Base-by-base conservation (phyloP, 2,113 vertebrate genomes). In the Meriones unguiculatus region DNA sequence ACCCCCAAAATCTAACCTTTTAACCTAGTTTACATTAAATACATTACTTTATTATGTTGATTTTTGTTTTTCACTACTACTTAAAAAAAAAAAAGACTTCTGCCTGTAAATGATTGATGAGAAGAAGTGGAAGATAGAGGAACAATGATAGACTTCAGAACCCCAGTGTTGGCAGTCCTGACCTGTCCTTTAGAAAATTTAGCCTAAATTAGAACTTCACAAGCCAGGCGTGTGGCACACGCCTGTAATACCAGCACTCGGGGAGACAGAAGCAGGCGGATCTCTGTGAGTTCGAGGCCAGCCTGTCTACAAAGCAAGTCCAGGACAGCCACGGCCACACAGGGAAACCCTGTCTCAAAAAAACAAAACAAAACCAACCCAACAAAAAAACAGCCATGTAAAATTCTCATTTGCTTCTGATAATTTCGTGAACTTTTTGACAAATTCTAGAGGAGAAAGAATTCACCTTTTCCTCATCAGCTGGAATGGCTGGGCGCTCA, bases 381-480 rank as follows among this genome's bases (percentile, higher is more conserved):
- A 46, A 46, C 46, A 46, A 46, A 46, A 46, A 46, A 46, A 4
- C 46, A 46, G 5, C 46, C 46, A 46, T 46, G 46, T 46, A 46
- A 46, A 46, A 46, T 46, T 46, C 46, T 3, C 46, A 14, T 84
- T 75, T 89, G 59, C 59, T 64, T 76, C 70, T 57, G 84, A 38
- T 17, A 25, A 46, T 46, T 46, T 46, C 5, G 46, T 46, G 46
- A 46, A 38, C n/a, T 72, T 72, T n/a, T 38, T 72, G 70, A 72
- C 70, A 72, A 38, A 95, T 73, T 76, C 57, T 80, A 15, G 62
- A 93, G 35, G 57, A 87, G 62, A 80, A 88, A 65, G 62, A 87
- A 95, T 87, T 90, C 77, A 52, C 67, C 80, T 97, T 96, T 94
- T 62, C 30, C 89, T 86, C n/a, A n/a, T 75, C 20, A 77, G 62